Evolutionary conservation across 2,113 vertebrate genomes (phyloP).

Genomic region (Orycteropus afer): DNA sequence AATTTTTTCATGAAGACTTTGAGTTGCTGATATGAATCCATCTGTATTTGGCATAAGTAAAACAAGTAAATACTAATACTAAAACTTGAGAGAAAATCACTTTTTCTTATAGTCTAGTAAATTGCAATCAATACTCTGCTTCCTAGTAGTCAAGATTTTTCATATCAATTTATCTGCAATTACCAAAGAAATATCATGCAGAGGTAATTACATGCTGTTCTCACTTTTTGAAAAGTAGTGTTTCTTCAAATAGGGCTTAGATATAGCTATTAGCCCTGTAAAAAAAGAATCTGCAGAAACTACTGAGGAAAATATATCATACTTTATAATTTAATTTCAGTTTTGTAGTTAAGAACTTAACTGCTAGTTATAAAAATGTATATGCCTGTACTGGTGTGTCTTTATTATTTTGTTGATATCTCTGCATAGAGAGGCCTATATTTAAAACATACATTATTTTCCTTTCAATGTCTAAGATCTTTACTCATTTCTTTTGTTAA

Average conservation of each 20-base stretch:
- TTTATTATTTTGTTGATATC: slow-evolving; percentile 25
- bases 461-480: neutral
- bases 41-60: slow-evolving; percentile 16
- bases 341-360: slow-evolving; percentile 1
- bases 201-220: slow-evolving; percentile 52
- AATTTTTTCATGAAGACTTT: neutral
- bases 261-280: neutral
- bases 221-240: slow-evolving; percentile 50
- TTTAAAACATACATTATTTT: neutral
- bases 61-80: slow-evolving; percentile 22
- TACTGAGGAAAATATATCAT: neutral
- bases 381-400: neutral
- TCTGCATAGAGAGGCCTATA: neutral
- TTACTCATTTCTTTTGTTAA: neutral
- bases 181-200: slow-evolving; percentile 62
- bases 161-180: slow-evolving; percentile 65
- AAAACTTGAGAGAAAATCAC: slow-evolving; percentile 58
- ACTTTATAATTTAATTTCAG: slow-evolving; percentile 31
- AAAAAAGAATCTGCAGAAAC: neutral
- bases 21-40: slow-evolving; percentile 18
- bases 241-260: slow-evolving; percentile 43
- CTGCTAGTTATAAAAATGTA: neutral
- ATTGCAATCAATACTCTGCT: slow-evolving; percentile 50
- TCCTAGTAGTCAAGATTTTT: slow-evolving; percentile 37
- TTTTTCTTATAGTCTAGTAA: slow-evolving; percentile 54